phyloP scores from a whole-genome alignment of 2,888 invertebrate genomes.

The Ganaspis brasiliensis region DNA sequence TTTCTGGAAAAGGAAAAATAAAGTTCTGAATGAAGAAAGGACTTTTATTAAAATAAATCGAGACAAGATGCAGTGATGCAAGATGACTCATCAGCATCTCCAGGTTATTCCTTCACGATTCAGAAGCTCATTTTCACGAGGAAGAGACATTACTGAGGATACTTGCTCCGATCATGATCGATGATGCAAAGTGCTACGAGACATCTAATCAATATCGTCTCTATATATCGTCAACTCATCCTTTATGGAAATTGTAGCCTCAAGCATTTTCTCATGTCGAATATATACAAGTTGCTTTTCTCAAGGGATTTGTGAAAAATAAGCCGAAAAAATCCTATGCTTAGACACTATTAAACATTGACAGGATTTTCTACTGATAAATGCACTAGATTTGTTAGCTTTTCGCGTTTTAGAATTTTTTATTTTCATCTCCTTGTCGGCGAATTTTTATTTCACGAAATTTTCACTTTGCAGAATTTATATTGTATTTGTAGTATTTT shows the following conservation, averaged over 20 bases:
- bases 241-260: constrained; percentile 13
- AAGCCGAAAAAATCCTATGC: too few species aligned
- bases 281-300: too few species aligned
- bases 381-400: too few species aligned
- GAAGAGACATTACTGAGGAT: constrained; percentile 1
- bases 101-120: not conserved
- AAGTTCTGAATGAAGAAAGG: not conserved
- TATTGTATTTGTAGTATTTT: too few species aligned
- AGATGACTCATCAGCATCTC: not conserved
- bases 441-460: too few species aligned
- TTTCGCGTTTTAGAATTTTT: too few species aligned
- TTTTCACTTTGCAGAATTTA: too few species aligned
- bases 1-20: not conserved
- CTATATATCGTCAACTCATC: constrained; percentile 17
- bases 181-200: constrained; percentile 30
- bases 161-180: constrained; percentile 23
- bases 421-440: too few species aligned
- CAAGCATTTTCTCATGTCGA: not conserved
- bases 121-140: not conserved
- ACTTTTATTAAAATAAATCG: not conserved
- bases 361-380: too few species aligned
- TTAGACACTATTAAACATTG: too few species aligned
- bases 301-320: too few species aligned
- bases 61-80: not conserved
- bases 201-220: constrained; percentile 23